phyloP scores from a whole-genome alignment of 2,797 vertebrate species.

The Lerista edwardsae region DNA sequence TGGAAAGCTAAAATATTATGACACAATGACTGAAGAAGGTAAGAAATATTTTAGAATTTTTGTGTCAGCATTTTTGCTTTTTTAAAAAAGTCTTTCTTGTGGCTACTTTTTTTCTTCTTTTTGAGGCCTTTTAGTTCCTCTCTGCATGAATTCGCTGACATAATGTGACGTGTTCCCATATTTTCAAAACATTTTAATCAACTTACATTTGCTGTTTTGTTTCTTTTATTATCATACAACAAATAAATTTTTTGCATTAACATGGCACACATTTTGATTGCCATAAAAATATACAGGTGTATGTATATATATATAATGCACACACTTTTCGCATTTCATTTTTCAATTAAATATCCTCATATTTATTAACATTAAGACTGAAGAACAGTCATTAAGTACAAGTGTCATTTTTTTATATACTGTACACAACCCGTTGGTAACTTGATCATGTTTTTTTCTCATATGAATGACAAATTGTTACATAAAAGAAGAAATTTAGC shows the following conservation, averaged over 20 bases:
- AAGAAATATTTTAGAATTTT: constrained; percentile 86
- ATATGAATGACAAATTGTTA: background rate
- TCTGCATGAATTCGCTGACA: constrained; percentile 86
- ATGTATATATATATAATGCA: background rate
- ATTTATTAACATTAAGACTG: background rate
- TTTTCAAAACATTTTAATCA: constrained; percentile 64
- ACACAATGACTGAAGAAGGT: constrained; percentile 99
- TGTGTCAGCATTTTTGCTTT: constrained; percentile 71
- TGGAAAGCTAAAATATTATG: constrained; percentile 99
- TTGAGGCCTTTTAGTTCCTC: constrained; percentile 54
- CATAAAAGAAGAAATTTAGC: background rate
- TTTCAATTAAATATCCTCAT: background rate
- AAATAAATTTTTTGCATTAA: background rate
- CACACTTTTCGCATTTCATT: background rate
- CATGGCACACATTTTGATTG: background rate
- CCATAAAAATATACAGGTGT: background rate
- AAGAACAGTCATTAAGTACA: background rate
- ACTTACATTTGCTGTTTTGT: constrained; percentile 66
- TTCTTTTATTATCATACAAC: constrained; percentile 61
- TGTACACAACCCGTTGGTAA: background rate
- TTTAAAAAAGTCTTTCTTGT: constrained; percentile 65
- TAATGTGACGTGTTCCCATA: constrained; percentile 68
- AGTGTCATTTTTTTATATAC: background rate
- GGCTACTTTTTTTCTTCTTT: constrained; percentile 73
- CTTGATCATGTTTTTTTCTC: background rate